phyloP scores from a whole-genome alignment of 2,797 vertebrate species.

The Denticeps clupeoides region DNA sequence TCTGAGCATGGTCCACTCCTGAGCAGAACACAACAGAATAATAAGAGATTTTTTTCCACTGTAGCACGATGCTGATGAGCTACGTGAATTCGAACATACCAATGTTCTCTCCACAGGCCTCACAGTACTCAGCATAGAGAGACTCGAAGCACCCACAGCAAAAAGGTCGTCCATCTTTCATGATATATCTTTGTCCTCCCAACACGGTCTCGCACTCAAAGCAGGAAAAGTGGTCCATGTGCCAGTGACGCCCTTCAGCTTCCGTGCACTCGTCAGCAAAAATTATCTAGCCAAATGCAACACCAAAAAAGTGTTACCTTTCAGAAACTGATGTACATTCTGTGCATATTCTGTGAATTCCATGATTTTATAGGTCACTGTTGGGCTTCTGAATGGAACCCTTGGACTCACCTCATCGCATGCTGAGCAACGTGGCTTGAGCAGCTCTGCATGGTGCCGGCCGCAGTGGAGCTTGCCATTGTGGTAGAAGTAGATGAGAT shows the following conservation, averaged over 20 bases:
- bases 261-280: constrained; percentile 95
- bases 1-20: constrained; percentile 96
- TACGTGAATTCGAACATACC: too few species aligned
- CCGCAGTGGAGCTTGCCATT: constrained; percentile 88
- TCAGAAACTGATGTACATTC: background rate
- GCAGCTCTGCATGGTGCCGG: constrained; percentile 85
- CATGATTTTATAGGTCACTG: too few species aligned
- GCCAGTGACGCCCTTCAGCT: constrained; percentile 93
- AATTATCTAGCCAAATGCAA: constrained; percentile 69
- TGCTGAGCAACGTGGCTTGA: constrained; percentile 92
- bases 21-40: background rate
- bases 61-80: too few species aligned
- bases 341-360: background rate
- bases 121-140: constrained; percentile 88
- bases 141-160: constrained; percentile 92
- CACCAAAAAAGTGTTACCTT: too few species aligned
- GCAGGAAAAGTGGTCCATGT: constrained; percentile 96
- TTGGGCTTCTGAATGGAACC: background rate
- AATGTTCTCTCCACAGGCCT: constrained; percentile 90
- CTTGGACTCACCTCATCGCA: constrained; percentile 70
- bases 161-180: constrained; percentile 90
- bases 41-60: too few species aligned
- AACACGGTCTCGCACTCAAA: constrained; percentile 84
- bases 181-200: constrained; percentile 94
- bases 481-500: constrained; percentile 95